Base-by-base conservation (phyloP, 2,888 invertebrate species). In the Gandaritis pyraliata region DNA sequence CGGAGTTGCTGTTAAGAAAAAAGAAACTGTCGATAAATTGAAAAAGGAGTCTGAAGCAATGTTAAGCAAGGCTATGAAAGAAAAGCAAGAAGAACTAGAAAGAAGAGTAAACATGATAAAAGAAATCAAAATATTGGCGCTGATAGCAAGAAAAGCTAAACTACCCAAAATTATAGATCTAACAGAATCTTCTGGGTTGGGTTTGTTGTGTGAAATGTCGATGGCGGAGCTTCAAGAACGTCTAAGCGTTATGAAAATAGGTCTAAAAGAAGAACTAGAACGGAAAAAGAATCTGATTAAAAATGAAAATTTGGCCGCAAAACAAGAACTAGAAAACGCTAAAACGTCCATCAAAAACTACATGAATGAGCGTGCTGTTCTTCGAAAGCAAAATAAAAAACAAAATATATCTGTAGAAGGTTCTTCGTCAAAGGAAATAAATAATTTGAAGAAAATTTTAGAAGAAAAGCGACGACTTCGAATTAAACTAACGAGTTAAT, bases 171-270 rank as follows among this genome's bases (percentile, higher is more conserved):
- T 94, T 51, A 90, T 94, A 67, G 94, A 95, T 77, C 87, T 94
- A 0, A 94, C 94, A 0, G 93, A 94, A 80, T 87, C 93, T 13
- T 86, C 93, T 30, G 94, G 94, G 43, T 72, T 94, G 13, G 94
- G 94, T 0, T 83, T 94, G 11, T 72, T 95, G 29, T 93, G 94
- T 77, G 94, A 95, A 86, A 95, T 95, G 94, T 94, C 94, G 0
- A 88, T 94, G 50, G 93, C 93, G 7, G 94, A 95, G 80, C 75
- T 95, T 51, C 93, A 93, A 73, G 94, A 94, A 76, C 84, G 94
- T 55, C 73, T 94, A 38, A 77, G 71, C 54, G 72, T 88, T 23
- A 81, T 93, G 70, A 94, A 93, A 78, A 86, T 93, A 33, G 83
- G 85, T 15, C 79, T 94, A 63, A 81, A 91, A 64, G 92, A 93